These are phyloP conservation scores for Epinotia brunnichana DNA, from an alignment of 2,888 invertebrate species.

Conservation along the genomic window DNA sequence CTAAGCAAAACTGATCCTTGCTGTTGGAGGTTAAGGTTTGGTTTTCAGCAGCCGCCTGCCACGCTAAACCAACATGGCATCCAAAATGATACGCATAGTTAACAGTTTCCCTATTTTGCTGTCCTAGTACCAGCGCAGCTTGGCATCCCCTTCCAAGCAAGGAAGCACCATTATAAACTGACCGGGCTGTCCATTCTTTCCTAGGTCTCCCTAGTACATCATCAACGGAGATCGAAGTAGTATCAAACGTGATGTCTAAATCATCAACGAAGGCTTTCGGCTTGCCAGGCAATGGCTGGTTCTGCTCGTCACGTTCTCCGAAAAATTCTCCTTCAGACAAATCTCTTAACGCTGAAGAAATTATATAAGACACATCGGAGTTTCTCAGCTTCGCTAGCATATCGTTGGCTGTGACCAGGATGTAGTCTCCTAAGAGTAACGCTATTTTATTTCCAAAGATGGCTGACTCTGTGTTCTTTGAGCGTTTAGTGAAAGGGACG, in stretches of 20 bases:
- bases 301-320: slow-evolving; percentile 89
- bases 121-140: slow-evolving; percentile 89
- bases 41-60: slow-evolving; percentile 86
- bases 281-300: slow-evolving; percentile 88
- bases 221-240: slow-evolving; percentile 66
- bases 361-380: slow-evolving; percentile 90
- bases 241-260: slow-evolving; percentile 70
- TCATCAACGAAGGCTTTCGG: slow-evolving; percentile 75
- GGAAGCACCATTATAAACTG: slow-evolving; percentile 88
- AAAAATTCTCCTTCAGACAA: slow-evolving; percentile 93
- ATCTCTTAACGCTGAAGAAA: slow-evolving; percentile 91
- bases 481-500: slow-evolving; percentile 79
- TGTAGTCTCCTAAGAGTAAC: slow-evolving; percentile 92
- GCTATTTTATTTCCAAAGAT: slow-evolving; percentile 95
- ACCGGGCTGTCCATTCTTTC: slow-evolving; percentile 89
- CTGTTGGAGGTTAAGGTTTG: slow-evolving; percentile 82
- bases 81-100: slow-evolving; percentile 91
- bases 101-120: slow-evolving; percentile 87
- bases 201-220: slow-evolving; percentile 83
- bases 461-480: slow-evolving; percentile 87
- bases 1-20: slow-evolving; percentile 87
- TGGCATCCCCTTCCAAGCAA: slow-evolving; percentile 89
- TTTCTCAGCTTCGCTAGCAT: slow-evolving; percentile 90
- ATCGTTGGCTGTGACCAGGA: slow-evolving; percentile 91
- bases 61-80: slow-evolving; percentile 91